Evolutionary conservation across 2,888 invertebrate genomes (phyloP).

Genomic region (Flabesymbios commensalis): DNA sequence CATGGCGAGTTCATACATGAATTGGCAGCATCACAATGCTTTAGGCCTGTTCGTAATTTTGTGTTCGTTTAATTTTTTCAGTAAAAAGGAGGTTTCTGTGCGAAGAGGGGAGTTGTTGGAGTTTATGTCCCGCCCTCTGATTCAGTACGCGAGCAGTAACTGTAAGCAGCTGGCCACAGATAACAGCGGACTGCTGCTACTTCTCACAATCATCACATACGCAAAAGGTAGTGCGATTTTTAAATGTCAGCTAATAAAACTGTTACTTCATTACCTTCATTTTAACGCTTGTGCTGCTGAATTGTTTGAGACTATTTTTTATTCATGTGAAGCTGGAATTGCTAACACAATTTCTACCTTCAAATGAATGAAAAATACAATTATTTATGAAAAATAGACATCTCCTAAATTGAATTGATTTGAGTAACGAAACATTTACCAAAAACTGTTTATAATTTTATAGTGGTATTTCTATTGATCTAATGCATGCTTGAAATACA

Average conservation of each 20-base stretch:
- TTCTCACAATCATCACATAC: constrained; percentile 50
- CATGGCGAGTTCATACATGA: no score
- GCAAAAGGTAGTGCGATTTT: constrained; percentile 53
- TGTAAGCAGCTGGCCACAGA: constrained; percentile 44
- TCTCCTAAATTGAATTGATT: no score
- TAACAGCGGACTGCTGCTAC: constrained; percentile 48
- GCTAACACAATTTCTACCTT: no score
- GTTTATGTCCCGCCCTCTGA: constrained; percentile 44
- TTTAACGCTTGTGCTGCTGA: no score
- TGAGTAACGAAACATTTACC: not conserved
- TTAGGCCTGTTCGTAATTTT: no score
- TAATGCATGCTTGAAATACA: no score
- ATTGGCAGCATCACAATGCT: no score
- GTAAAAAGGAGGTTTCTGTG: constrained; percentile 56
- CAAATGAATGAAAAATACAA: no score
- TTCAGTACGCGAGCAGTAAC: constrained; percentile 49
- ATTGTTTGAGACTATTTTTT: no score
- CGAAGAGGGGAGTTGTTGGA: constrained; percentile 51
- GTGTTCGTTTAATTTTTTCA: constrained; percentile 41
- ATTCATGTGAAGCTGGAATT: no score
- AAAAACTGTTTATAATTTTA: not conserved
- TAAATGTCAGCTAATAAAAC: no score
- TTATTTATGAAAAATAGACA: no score
- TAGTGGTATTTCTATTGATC: not conserved
- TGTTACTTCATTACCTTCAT: not conserved